Base-by-base conservation (phyloP, 2,797 vertebrate species). In the Pogoniulus pusillus region DNA sequence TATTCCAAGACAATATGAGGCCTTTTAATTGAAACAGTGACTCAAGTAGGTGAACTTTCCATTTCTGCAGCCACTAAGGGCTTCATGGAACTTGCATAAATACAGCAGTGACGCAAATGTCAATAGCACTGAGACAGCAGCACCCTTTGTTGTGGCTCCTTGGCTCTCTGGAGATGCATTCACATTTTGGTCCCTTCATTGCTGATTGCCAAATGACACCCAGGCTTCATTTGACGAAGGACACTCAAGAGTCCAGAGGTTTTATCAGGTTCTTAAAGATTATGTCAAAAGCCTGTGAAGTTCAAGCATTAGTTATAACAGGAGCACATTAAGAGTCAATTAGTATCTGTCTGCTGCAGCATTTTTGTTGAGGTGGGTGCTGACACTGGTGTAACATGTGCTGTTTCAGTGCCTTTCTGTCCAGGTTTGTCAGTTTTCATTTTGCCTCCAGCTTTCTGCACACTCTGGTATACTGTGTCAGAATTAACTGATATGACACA, bases 151-250 rank as follows among this genome's bases (percentile, higher is more conserved):
- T 84, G 49, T 9, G 65, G 88, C 16, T 89, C 19, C 39, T 51
- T 58, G 35, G 26, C 45, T 84, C n/a, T 94, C 78, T 45, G 81
- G 73, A 91, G 66, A 79, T 85, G 92, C 60, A 83, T 94, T 93
- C 82, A 73, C n/a, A 15, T 34, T 80, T 94, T 77, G 57, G 35
- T 81, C 53, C 49, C 24, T 92, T 92, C 37, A 26, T 35, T 87
- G 66, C 41, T 89, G 78, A 89, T 63, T 79, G 60, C 27, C 47
- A 86, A 35, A 86, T 76, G n/a, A 63, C 57, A 72, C 72, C 27
- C 85, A 49, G 47, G 89, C 57, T 87, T 68, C 4, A 55, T 77
- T 80, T 89, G 35, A 78, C 66, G 76, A 85, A 90, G 89, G 90
- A 19, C 16, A 74, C 7, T 49, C 43, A 15, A 17, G 47, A 72